phyloP scores from a whole-genome alignment of 2,888 invertebrate species.

The Augiades crinisus region DNA sequence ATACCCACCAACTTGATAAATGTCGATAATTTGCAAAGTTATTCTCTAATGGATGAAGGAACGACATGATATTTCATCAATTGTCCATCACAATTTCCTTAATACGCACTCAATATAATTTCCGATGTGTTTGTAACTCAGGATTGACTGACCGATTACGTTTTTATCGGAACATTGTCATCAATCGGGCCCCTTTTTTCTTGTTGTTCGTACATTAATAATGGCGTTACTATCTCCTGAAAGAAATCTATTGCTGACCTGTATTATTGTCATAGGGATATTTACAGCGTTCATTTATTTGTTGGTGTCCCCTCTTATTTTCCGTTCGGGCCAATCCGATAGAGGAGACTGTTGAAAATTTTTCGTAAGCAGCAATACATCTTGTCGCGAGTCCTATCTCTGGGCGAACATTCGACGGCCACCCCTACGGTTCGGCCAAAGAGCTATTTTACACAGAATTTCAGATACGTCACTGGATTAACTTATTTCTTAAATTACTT shows the following conservation, averaged over 20 bases:
- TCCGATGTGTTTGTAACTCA: slow-evolving; percentile 48
- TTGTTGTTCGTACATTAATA: slow-evolving; percentile 78
- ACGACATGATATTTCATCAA: background rate
- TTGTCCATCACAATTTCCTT: slow-evolving; percentile 3
- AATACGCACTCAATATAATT: slow-evolving; percentile 47
- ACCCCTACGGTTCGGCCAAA: slow-evolving; percentile 63
- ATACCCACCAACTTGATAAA: too few relatives aligned
- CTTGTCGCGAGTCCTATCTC: slow-evolving; percentile 79
- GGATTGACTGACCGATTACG: slow-evolving; percentile 43
- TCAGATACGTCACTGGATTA: background rate
- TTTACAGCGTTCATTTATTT: slow-evolving; percentile 79
- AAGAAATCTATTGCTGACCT: slow-evolving; percentile 80
- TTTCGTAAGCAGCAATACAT: slow-evolving; percentile 81
- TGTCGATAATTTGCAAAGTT: background rate
- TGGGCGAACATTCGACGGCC: slow-evolving; percentile 77
- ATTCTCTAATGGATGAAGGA: background rate
- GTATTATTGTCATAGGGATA: slow-evolving; percentile 81
- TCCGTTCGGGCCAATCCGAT: slow-evolving; percentile 79
- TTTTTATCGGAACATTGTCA: slow-evolving; percentile 54
- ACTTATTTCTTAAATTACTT: too few relatives aligned
- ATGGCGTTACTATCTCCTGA: slow-evolving; percentile 67
- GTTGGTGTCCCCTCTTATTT: slow-evolving; percentile 79
- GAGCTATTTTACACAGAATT: slow-evolving; percentile 39
- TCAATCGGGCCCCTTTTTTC: slow-evolving; percentile 61
- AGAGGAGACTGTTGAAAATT: slow-evolving; percentile 78